Percentiles rank a stretch among this genome's conserved stretches.
Evolutionary conservation across 2,888 invertebrate species (phyloP).

Genomic region (Torymus tubicola): DNA sequence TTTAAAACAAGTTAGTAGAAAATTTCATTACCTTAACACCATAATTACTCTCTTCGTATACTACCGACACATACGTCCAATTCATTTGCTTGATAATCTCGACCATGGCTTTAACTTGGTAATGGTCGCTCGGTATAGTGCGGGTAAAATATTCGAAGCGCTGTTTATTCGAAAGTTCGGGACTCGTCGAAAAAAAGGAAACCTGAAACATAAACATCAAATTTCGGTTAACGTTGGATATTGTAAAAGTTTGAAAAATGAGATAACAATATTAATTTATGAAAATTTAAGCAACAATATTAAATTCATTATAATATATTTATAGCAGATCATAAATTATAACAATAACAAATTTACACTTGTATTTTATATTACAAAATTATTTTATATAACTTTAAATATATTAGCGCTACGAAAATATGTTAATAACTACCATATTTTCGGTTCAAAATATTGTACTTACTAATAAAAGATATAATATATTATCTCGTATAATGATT

Average conservation of each 20-base stretch:
- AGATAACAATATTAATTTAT: too few relatives aligned
- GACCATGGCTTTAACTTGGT: constrained; percentile 96
- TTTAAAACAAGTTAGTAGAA: constrained; percentile 38
- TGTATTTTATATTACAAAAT: too few relatives aligned
- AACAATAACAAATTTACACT: too few relatives aligned
- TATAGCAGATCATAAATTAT: too few relatives aligned
- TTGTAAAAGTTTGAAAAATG: background rate
- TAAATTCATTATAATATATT: too few relatives aligned
- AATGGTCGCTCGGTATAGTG: constrained; percentile 95
- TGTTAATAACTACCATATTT: too few relatives aligned
- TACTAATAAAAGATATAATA: too few relatives aligned
- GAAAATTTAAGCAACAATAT: too few relatives aligned
- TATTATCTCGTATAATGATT: too few relatives aligned
- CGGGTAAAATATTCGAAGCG: constrained; percentile 96
- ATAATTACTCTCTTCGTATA: constrained; percentile 97
- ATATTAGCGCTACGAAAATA: too few relatives aligned
- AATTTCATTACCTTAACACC: constrained; percentile 87
- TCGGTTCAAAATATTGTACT: too few relatives aligned
- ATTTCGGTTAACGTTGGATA: background rate
- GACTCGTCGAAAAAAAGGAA: constrained; percentile 96
- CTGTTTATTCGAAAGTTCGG: constrained; percentile 95
- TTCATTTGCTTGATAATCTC: constrained; percentile 90
- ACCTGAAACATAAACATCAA: constrained; percentile 80
- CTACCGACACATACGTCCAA: constrained; percentile 96
- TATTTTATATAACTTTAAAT: too few relatives aligned